These are phyloP conservation scores for Sinhomidia bicolor DNA, from an alignment of 2,888 invertebrate genomes.

Conservation along the genomic window DNA sequence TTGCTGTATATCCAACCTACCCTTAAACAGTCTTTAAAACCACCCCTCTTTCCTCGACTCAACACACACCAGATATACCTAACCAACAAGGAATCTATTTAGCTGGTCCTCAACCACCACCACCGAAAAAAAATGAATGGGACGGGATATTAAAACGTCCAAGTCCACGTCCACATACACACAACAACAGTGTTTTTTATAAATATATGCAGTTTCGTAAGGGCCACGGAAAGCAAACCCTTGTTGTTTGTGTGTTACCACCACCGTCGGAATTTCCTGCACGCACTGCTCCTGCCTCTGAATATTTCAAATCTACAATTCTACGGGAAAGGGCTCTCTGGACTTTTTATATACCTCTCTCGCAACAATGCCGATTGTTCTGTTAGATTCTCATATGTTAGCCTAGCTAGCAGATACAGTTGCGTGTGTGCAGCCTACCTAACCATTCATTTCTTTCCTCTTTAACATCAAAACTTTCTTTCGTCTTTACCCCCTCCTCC, in stretches of 20 bases:
- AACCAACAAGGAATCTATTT: neutral
- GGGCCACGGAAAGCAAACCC: neutral
- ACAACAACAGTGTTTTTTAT: no score
- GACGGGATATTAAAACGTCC: neutral
- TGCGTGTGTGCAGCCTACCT: no score
- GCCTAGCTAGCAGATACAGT: no score
- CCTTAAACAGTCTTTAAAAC: neutral
- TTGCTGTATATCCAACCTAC: no score
- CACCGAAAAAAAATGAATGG: conserved; percentile 17
- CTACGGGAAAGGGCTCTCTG: no score
- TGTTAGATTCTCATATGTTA: neutral
- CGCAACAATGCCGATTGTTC: conserved; percentile 15
- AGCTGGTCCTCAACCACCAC: neutral
- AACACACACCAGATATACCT: neutral
- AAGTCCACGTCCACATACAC: no score
- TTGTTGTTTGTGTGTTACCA: neutral
- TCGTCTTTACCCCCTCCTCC: no score
- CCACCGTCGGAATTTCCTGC: conserved; percentile 35
- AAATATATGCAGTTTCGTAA: no score
- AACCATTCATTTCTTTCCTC: no score
- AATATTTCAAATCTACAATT: neutral
- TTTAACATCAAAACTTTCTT: no score
- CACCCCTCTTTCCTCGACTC: neutral
- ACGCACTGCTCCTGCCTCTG: neutral
- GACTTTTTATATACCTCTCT: no score